Base-by-base conservation (phyloP, 2,797 vertebrate species). In the Mergus octosetaceus region DNA sequence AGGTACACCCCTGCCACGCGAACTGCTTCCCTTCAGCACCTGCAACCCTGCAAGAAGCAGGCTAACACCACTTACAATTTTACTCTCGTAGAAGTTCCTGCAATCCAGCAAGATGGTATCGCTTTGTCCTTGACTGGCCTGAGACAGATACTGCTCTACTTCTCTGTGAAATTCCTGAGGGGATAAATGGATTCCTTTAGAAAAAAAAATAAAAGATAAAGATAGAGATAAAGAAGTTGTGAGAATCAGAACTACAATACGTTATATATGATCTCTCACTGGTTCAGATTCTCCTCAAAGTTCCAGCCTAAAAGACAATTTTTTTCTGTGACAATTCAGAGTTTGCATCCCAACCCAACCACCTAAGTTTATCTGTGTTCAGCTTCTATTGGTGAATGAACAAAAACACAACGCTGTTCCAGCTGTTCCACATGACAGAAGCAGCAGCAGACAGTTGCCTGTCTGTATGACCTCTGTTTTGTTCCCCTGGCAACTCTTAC, bases 11-110 rank as follows among this genome's bases (percentile, higher is more conserved):
- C 76, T 38, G 84, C 18, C 58, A 27, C 19, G 1, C 1, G 17
- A 83, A 57, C 43, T 28, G 39, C 54, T 65, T 83, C 58, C 64
- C 49, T 18, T 12, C 39, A 74, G 57, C 28, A 74, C 43, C 36
- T 72, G 43, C 49, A 69, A 61, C 16, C 66, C 39, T 65, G 32
- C 36, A 70, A 89, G 56, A 80, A 84, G 47, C 43, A 74, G 30
- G n/a, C 20, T 73, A 87, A 47, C 32, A 75, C 62, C 76, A 98
- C 99, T 98, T 98, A 99, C 99, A 95, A 99, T 99, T 98, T 98
- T 99, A 96, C 99, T 99, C 98, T 99, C 99, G 74, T 99, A 99
- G 97, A 99, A 99, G 97, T 99, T 99, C 89, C 99, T 98, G 95
- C 99, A 99, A 97, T 99, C 99, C 94, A 99, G 95, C 56, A 99